Percentiles rank a stretch among this genome's conserved stretches.
These are phyloP conservation scores for Ficedula albicollis DNA, from an alignment of 2,797 vertebrate genomes.

Conservation along the genomic window DNA sequence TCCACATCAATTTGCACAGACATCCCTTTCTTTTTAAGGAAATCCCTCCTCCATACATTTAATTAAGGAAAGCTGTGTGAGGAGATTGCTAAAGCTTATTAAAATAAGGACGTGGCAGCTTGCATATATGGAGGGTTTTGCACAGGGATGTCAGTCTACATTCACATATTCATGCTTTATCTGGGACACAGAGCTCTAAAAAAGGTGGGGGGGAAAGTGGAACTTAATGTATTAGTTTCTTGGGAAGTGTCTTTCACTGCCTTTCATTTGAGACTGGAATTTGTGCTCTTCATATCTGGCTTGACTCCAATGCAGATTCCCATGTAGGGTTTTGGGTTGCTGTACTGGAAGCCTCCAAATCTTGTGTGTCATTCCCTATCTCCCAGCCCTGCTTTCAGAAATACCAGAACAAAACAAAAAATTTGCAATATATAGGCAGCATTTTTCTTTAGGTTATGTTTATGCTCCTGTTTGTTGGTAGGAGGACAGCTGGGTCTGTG, in stretches of 20 bases:
- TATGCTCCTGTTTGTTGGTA: neutral
- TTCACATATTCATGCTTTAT: neutral
- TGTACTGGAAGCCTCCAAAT: neutral
- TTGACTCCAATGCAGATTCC: neutral
- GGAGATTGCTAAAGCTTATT: conserved; percentile 17
- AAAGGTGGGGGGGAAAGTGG: neutral
- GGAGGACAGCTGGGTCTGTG: neutral
- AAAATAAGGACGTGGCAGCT: neutral
- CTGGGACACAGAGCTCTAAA: neutral
- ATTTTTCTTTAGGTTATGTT: neutral
- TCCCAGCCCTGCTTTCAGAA: neutral
- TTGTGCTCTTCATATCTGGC: neutral
- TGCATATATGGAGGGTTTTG: neutral
- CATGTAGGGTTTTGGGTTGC: neutral
- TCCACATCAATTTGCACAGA: neutral
- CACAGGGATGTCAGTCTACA: neutral
- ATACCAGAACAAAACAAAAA: neutral
- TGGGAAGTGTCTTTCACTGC: neutral
- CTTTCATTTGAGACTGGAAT: neutral
- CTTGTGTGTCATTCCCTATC: neutral
- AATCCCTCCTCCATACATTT: conserved; percentile 25
- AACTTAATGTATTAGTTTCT: neutral
- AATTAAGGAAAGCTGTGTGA: conserved; percentile 13
- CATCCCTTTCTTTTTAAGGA: neutral
- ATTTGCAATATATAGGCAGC: neutral